Evolutionary conservation across 2,888 invertebrate species (phyloP), one percentile per base, ranked within the genome.

Genomic region (Diaphora mendica): DNA sequence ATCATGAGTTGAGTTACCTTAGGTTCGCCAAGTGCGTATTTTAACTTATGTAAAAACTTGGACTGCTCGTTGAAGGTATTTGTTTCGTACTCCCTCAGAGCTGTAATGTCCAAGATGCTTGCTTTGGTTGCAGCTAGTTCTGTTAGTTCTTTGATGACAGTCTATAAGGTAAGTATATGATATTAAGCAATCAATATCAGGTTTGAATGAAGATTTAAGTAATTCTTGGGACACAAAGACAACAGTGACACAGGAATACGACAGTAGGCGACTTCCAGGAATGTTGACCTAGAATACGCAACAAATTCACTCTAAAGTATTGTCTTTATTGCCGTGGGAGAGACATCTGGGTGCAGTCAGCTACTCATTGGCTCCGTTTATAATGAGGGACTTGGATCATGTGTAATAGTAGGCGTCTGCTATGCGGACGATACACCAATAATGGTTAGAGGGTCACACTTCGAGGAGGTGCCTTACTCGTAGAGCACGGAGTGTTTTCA

Each of bases 11-110:
- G 13, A 0, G 7, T 92, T 73, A 92, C 94, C 91, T 91, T 88
- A 0, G 95, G 95, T 42, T 95, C 94, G 2, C 94, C 95, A 0
- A 95, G 87, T n/a, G 87, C 81, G 0, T 81, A 48, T 5, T 89
- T 89, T 9, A 94, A 83, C 3, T 82, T 44, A 2, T 75, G 69
- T 74, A 93, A 77, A 67, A 74, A 81, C 2, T 86, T 80, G 30
- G 88, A 81, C 23, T 94, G 73, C 0, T 79, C 78, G 15, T 80
- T 82, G 68, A 95, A 84, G 64, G 86, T 81, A 15, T 64, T 20
- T 75, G 88, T 85, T 0, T 88, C 80, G 0, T 84, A 82, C 0
- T 91, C 91, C 2, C 88, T 87, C 23, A 87, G 65, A 1, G 87
- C 82, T 74, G 90, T 48, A 76, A 95, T 79, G 15, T 91, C 86